phyloP scores from a whole-genome alignment of 2,113 vertebrate genomes.

The Hypocryptadius cinnamomeus region DNA sequence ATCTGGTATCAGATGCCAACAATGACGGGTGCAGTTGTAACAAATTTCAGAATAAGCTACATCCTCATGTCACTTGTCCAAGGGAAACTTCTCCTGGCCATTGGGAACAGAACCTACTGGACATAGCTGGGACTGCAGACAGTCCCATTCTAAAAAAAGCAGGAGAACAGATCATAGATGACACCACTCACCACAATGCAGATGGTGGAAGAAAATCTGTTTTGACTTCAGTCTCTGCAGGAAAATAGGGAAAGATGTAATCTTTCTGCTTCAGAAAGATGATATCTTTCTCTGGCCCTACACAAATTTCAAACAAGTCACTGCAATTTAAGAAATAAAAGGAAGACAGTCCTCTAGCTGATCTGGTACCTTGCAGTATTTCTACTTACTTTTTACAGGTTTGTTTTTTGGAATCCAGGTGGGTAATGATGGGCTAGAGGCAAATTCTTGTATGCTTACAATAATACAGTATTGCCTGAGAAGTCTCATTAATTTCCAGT shows the following conservation, averaged over 20 bases:
- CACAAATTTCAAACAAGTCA: neutral
- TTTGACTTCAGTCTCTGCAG: neutral
- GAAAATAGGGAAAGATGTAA: neutral
- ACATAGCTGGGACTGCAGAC: neutral
- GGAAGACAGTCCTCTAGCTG: neutral
- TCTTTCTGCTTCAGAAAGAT: neutral
- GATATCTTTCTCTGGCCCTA: neutral
- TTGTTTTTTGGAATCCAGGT: neutral
- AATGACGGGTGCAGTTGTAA: neutral
- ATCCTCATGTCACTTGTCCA: fast-evolving
- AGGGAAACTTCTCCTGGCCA: neutral
- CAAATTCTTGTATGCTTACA: neutral
- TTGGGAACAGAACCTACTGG: neutral
- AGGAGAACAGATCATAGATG: neutral
- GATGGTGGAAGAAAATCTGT: neutral
- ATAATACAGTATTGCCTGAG: neutral
- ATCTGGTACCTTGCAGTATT: neutral
- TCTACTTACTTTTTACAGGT: neutral
- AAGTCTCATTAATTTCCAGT: neutral
- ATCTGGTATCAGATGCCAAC: neutral
- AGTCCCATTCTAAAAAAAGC: neutral
- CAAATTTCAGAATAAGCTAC: neutral
- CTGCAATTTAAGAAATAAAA: neutral
- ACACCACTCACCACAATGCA: neutral
- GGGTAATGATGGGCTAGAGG: neutral